Evolutionary conservation across 64 coral and sea anemone genomes (phyloP).

Genomic region (Dendronephthya gigantea): DNA sequence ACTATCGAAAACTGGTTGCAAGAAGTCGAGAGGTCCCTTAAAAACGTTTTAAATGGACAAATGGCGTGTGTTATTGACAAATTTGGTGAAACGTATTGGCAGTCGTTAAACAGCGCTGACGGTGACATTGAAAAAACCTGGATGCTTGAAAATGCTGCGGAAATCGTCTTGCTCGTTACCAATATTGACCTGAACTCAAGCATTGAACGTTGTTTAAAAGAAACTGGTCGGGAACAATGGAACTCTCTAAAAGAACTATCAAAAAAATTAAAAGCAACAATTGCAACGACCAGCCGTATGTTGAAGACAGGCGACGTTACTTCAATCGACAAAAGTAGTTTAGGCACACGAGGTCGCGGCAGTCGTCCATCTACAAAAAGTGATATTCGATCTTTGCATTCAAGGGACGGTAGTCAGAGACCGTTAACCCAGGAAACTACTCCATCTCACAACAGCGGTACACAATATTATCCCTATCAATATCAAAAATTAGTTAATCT

Average conservation of each 20-base stretch:
- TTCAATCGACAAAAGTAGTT: neutral
- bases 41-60: conserved; percentile 55
- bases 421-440: neutral
- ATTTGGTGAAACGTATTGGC: neutral
- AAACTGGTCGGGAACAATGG: conserved; percentile 10
- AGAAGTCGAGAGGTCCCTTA: conserved; percentile 37
- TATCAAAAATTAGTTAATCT: conserved; percentile 80
- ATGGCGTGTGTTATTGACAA: neutral
- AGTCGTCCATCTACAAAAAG: neutral
- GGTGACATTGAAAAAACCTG: neutral
- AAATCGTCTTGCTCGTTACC: conserved; percentile 44
- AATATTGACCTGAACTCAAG: conserved; percentile 63
- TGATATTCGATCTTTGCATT: neutral
- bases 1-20: conserved; percentile 75
- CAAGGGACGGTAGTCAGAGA: neutral
- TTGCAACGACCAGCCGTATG: neutral
- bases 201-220: conserved; percentile 51
- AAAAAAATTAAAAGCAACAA: neutral
- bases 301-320: neutral
- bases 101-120: neutral
- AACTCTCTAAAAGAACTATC: neutral
- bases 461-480: conserved; percentile 33
- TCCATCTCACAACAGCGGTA: neutral
- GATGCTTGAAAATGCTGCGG: conserved; percentile 6
- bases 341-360: neutral